Percentiles rank a stretch among this genome's conserved stretches.
These are phyloP conservation scores for Falco cherrug DNA, from an alignment of 2,797 vertebrate genomes.

Conservation along the genomic window DNA sequence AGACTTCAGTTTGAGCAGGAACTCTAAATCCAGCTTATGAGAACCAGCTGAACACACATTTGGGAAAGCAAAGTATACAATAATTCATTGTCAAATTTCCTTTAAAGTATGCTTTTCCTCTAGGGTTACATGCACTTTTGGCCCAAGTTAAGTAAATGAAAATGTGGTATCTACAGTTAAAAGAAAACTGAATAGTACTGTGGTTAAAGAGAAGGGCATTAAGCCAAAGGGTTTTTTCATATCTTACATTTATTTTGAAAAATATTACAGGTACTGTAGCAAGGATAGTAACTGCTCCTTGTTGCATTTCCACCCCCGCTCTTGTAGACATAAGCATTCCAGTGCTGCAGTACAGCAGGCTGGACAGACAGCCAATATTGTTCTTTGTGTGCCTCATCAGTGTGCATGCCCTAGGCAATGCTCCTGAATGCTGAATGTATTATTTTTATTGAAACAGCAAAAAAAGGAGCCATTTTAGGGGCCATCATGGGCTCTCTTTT, in stretches of 20 bases:
- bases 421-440: background rate
- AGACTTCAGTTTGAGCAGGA: background rate
- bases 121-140: background rate
- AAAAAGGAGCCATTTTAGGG: background rate
- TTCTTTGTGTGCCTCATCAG: background rate
- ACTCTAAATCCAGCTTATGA: background rate
- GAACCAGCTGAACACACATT: background rate
- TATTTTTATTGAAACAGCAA: background rate
- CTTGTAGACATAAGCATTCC: background rate
- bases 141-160: background rate
- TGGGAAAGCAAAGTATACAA: background rate
- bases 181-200: background rate
- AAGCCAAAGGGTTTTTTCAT: background rate
- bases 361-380: background rate
- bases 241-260: conserved; percentile 1
- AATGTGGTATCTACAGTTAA: background rate
- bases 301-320: background rate
- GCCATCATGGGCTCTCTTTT: background rate
- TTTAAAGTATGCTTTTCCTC: background rate
- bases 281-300: background rate
- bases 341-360: background rate
- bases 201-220: background rate
- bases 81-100: background rate
- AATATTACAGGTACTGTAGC: background rate
- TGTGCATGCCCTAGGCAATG: background rate